phyloP scores from a whole-genome alignment of 2,888 invertebrate genomes.

The Congeria kusceri region DNA sequence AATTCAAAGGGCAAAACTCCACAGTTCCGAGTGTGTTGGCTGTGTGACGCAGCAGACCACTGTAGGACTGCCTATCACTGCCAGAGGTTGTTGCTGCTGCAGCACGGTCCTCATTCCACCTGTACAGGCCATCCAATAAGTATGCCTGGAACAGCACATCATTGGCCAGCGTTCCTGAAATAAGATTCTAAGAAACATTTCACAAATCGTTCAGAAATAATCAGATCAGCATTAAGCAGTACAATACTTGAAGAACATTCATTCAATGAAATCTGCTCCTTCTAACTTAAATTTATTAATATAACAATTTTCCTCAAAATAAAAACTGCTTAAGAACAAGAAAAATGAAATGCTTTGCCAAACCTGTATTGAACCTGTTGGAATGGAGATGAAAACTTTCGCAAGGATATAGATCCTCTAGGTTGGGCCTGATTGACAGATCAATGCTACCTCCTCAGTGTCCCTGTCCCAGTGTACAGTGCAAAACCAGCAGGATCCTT shows the following conservation, averaged over 20 bases:
- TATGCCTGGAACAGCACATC: conserved; percentile 15
- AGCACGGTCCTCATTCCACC: conserved; percentile 21
- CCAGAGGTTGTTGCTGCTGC: not conserved
- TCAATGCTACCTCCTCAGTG: conserved; percentile 27
- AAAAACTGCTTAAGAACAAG: not conserved
- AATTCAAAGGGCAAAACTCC: too few species aligned
- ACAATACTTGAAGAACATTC: too few species aligned
- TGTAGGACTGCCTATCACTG: conserved; percentile 28
- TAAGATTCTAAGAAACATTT: not conserved
- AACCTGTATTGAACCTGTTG: conserved; percentile 40
- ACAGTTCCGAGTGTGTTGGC: conserved; percentile 45
- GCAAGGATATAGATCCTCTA: conserved; percentile 44
- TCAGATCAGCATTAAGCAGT: too few species aligned
- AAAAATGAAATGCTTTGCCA: not conserved
- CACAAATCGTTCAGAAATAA: too few species aligned
- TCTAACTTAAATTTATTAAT: too few species aligned
- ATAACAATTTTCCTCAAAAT: too few species aligned
- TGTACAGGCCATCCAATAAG: conserved; percentile 12
- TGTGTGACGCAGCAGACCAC: conserved; percentile 31
- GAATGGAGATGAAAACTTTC: conserved; percentile 42
- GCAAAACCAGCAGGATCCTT: conserved; percentile 52
- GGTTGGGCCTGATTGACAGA: conserved; percentile 34
- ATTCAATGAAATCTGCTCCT: too few species aligned
- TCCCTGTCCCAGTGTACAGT: conserved; percentile 34
- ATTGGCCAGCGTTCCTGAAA: conserved; percentile 23